A percentile compares a stretch with the other conserved stretches of the same genome.
Evolutionary conservation across 2,888 invertebrate genomes (phyloP).

Genomic region (Drosophila putrida): DNA sequence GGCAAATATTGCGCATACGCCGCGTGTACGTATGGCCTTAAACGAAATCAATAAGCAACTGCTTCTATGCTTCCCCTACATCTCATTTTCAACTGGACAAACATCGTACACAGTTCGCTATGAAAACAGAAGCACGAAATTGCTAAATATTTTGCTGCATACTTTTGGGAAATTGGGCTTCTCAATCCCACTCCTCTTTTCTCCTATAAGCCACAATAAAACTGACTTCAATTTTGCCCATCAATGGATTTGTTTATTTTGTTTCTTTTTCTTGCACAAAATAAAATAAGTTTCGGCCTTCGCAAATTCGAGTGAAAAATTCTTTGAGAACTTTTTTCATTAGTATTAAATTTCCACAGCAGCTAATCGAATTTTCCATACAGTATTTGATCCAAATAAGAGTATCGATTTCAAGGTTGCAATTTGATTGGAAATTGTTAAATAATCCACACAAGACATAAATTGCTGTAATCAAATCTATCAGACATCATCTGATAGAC

Average conservation of each 20-base stretch:
- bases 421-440: conserved; percentile 38
- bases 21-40: conserved; percentile 61
- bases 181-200: neutral
- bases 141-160: conserved; percentile 66
- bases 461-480: conserved; percentile 47
- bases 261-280: conserved; percentile 17
- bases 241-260: conserved; percentile 33
- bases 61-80: conserved; percentile 26
- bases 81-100: conserved; percentile 48
- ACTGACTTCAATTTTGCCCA: conserved; percentile 19
- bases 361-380: conserved; percentile 26
- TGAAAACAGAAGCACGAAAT: conserved; percentile 50
- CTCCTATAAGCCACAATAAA: conserved; percentile 23
- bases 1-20: conserved; percentile 75
- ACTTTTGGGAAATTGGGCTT: conserved; percentile 62
- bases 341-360: conserved; percentile 25
- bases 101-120: conserved; percentile 19
- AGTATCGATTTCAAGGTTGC: conserved; percentile 23
- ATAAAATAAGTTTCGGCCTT: conserved; percentile 28
- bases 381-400: conserved; percentile 1
- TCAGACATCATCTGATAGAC: conserved; percentile 4
- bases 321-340: conserved; percentile 26
- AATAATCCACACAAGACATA: conserved; percentile 11
- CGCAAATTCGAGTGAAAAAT: conserved; percentile 41
- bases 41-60: conserved; percentile 62